Percentiles rank a stretch among this genome's conserved stretches.
Evolutionary conservation across 2,888 invertebrate species (phyloP).

Genomic region (Petrolisthes manimaculis): DNA sequence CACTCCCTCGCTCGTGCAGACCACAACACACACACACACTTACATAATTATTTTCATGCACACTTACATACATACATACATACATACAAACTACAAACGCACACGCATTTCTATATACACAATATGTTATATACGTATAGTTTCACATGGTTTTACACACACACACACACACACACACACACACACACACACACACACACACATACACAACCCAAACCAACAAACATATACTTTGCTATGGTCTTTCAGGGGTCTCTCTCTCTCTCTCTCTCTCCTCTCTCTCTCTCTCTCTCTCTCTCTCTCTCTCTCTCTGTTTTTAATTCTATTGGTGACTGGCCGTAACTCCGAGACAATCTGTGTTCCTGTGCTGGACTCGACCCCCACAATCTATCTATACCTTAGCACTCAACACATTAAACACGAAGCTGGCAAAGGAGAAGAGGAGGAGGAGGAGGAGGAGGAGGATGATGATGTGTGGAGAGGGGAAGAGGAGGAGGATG

Average conservation of each 20-base stretch:
- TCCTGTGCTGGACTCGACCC: neutral
- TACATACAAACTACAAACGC: too few species aligned
- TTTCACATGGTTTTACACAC: too few species aligned
- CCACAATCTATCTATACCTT: neutral
- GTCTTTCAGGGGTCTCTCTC: neutral
- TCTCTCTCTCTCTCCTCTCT: neutral
- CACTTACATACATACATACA: too few species aligned
- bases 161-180: too few species aligned
- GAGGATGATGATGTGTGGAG: neutral
- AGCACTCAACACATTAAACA: conserved; percentile 30
- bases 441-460: neutral
- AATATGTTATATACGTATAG: too few species aligned
- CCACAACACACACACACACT: too few species aligned
- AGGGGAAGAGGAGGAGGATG: neutral
- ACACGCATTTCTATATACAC: too few species aligned
- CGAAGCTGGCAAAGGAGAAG: neutral
- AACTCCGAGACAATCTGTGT: conserved; percentile 32
- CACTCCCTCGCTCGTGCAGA: neutral
- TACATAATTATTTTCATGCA: too few species aligned
- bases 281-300: neutral
- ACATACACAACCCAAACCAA: too few species aligned
- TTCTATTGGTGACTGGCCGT: conserved; percentile 36
- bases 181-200: too few species aligned
- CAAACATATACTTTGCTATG: too few species aligned
- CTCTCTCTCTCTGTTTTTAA: conserved; percentile 31